These are phyloP conservation scores for Sinohyriopsis cumingii DNA, from an alignment of 2,888 invertebrate genomes.

Conservation along the genomic window DNA sequence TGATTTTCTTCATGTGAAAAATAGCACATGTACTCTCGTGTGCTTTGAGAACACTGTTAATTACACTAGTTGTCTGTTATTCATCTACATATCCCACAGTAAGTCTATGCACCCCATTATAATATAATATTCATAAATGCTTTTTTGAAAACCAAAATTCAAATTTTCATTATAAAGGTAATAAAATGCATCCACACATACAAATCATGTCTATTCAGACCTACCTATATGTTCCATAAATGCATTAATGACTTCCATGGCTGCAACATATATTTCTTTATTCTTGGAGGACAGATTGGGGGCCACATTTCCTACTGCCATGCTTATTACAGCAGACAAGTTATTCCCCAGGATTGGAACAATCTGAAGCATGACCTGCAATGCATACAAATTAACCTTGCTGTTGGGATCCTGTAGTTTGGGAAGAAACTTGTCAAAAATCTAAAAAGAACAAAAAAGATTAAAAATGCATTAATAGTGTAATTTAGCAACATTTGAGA, in stretches of 20 bases:
- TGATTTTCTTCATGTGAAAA: too few relatives aligned
- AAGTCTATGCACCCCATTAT: too few relatives aligned
- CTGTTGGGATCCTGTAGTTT: slow-evolving; percentile 70
- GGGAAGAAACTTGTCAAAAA: slow-evolving; percentile 71
- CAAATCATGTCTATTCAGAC: slow-evolving; percentile 4
- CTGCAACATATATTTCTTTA: slow-evolving; percentile 65
- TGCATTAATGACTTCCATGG: slow-evolving; percentile 60
- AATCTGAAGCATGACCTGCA: slow-evolving; percentile 63
- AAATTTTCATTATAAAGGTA: too few relatives aligned
- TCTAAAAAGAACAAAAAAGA: slow-evolving; percentile 49
- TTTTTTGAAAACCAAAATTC: too few relatives aligned
- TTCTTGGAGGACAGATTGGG: slow-evolving; percentile 70
- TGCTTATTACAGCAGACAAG: slow-evolving; percentile 56
- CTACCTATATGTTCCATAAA: slow-evolving; percentile 66
- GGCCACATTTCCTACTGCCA: slow-evolving; percentile 64
- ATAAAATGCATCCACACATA: too few relatives aligned
- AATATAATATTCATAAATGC: too few relatives aligned
- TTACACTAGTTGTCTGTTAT: too few relatives aligned
- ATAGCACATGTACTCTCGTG: too few relatives aligned
- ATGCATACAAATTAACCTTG: slow-evolving; percentile 70
- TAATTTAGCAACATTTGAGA: neutral
- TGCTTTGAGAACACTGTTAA: too few relatives aligned
- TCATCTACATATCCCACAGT: too few relatives aligned
- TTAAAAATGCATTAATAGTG: neutral
- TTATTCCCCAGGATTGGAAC: slow-evolving; percentile 59